phyloP scores from a whole-genome alignment of 2,113 vertebrate species.

The Spheniscus mendiculus region DNA sequence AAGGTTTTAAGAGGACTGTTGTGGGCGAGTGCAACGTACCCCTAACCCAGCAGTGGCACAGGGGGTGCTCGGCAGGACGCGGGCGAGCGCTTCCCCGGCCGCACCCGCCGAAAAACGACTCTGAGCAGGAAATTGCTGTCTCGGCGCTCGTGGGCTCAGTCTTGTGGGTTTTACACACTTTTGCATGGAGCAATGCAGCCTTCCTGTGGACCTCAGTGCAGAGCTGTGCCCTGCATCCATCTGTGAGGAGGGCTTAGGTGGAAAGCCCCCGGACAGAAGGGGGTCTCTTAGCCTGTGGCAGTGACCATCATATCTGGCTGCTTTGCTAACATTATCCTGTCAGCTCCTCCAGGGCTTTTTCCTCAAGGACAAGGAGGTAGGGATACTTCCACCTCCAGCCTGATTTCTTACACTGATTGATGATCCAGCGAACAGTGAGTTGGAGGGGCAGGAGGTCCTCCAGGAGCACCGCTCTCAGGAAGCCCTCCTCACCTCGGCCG shows the following conservation, averaged over 20 bases:
- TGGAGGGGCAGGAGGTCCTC: background rate
- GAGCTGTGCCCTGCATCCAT: background rate
- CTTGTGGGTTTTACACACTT: background rate
- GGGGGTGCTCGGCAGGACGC: background rate
- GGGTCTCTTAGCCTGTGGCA: background rate
- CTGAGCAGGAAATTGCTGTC: background rate
- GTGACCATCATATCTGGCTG: background rate
- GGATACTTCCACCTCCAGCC: background rate
- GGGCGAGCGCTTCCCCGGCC: fast-evolving
- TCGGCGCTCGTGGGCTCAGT: background rate
- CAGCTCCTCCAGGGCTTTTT: background rate
- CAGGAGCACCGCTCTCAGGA: background rate
- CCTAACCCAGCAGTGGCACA: fast-evolving
- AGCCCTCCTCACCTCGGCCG: background rate
- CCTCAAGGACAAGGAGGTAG: background rate
- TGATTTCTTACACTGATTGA: too few species aligned
- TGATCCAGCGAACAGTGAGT: background rate
- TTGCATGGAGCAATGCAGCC: background rate
- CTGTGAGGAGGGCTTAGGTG: background rate
- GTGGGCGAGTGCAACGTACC: too few species aligned
- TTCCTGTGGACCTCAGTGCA: fast-evolving
- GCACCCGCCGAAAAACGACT: background rate
- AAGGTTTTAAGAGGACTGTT: fast-evolving
- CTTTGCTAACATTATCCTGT: background rate
- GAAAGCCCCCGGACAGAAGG: background rate